Conservation (phyloP, 2,797 vertebrate genomes). For the Vipera ursinii region DNA sequence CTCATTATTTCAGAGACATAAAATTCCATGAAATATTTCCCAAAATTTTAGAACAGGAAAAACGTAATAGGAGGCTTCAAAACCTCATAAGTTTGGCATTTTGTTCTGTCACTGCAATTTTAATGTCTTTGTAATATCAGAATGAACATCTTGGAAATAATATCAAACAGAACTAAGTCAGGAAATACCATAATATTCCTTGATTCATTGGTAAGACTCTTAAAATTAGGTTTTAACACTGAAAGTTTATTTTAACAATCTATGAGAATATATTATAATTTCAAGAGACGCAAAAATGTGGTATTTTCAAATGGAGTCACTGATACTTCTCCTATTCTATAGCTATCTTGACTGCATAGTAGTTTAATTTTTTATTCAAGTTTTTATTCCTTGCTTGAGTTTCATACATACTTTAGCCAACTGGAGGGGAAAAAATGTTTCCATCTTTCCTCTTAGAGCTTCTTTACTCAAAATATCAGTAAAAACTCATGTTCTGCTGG, state of each 20-base stretch:
- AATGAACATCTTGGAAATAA: conserved; percentile 60
- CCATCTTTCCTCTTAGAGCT: neutral
- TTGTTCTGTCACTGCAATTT: conserved; percentile 64
- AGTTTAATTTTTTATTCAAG: fast-evolving
- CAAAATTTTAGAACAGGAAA: conserved; percentile 41
- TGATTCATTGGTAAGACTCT: conserved; percentile 67
- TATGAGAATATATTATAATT: conserved; percentile 52
- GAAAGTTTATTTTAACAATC: conserved; percentile 39
- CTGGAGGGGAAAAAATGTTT: neutral
- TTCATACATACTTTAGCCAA: neutral
- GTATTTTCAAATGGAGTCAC: neutral
- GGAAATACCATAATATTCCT: conserved; percentile 70
- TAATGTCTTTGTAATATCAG: conserved; percentile 70
- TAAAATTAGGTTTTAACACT: conserved; percentile 64
- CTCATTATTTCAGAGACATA: conserved; percentile 51
- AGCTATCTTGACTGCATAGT: neutral
- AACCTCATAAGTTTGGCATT: conserved; percentile 69
- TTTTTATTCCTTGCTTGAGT: neutral
- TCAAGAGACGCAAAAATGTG: conserved; percentile 27
- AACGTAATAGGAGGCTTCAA: conserved; percentile 55
- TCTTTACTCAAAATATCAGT: neutral
- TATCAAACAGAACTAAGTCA: conserved; percentile 67
- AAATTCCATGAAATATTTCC: conserved; percentile 39
- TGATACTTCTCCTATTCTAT: neutral
- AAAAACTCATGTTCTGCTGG: neutral